phyloP scores from a whole-genome alignment of 2,888 invertebrate species.

The Phrixothrix hirtus region DNA sequence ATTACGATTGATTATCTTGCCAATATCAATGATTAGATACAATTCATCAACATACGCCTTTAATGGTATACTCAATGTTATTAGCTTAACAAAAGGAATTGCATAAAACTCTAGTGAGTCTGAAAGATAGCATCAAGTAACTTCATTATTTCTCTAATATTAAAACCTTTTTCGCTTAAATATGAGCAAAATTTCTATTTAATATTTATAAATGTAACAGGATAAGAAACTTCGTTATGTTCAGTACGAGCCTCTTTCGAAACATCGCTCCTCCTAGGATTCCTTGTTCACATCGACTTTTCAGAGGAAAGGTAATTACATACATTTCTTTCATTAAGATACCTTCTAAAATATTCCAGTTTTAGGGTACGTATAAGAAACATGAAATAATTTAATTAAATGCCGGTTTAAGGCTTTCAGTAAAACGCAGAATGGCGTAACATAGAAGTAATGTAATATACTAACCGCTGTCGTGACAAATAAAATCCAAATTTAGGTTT shows the following conservation, averaged over 20 bases:
- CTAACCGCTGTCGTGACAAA: slow-evolving; percentile 13
- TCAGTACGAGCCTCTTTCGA: not conserved
- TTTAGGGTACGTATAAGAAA: slow-evolving; percentile 1
- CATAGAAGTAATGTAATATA: slow-evolving; percentile 4
- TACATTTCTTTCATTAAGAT: not conserved
- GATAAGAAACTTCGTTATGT: not conserved
- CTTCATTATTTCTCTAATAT: too few relatives aligned
- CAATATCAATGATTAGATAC: slow-evolving; percentile 4
- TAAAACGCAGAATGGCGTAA: not conserved
- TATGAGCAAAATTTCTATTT: not conserved
- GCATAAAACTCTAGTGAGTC: too few relatives aligned
- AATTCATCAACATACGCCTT: slow-evolving; percentile 1
- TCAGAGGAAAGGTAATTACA: not conserved
- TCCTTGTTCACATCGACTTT: too few relatives aligned
- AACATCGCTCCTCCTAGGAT: too few relatives aligned
- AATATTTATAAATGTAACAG: not conserved
- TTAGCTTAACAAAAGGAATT: too few relatives aligned
- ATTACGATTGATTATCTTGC: slow-evolving; percentile 10
- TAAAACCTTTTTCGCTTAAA: too few relatives aligned
- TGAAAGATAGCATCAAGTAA: too few relatives aligned
- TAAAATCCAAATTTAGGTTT: slow-evolving; percentile 19
- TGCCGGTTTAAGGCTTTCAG: not conserved
- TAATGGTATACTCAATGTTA: too few relatives aligned
- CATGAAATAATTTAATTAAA: slow-evolving; percentile 8
- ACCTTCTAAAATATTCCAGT: not conserved